Conservation (phyloP, 2,113 vertebrate genomes). For the Cochlearius cochlearius region DNA sequence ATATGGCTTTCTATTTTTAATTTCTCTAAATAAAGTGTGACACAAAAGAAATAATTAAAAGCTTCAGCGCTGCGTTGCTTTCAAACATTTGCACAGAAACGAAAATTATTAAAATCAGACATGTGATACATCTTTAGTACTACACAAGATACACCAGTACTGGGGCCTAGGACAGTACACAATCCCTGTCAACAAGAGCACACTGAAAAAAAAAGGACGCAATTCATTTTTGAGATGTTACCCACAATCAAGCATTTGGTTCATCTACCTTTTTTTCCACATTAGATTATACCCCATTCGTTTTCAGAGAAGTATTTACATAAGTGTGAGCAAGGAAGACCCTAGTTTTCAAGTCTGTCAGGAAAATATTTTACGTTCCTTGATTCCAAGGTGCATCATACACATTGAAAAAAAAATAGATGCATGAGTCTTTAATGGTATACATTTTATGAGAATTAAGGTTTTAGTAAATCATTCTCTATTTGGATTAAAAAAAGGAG, state of each 20-base stretch:
- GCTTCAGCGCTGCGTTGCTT: slow-evolving; percentile 72
- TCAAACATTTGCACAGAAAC: slow-evolving; percentile 77
- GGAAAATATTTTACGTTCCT: slow-evolving; percentile 71
- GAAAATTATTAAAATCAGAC: slow-evolving; percentile 71
- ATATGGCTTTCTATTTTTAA: slow-evolving; percentile 83
- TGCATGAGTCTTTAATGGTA: slow-evolving; percentile 13
- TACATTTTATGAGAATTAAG: neutral
- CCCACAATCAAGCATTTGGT: slow-evolving; percentile 67
- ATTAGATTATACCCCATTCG: slow-evolving; percentile 45
- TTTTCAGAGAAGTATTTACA: slow-evolving; percentile 75
- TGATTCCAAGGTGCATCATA: slow-evolving; percentile 64
- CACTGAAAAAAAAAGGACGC: slow-evolving; percentile 37
- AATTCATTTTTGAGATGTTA: slow-evolving; percentile 61
- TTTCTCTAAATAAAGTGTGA: slow-evolving; percentile 73
- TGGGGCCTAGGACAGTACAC: slow-evolving; percentile 79
- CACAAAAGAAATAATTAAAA: slow-evolving; percentile 71
- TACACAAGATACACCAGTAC: slow-evolving; percentile 82
- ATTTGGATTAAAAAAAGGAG: neutral
- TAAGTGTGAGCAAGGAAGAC: slow-evolving; percentile 70
- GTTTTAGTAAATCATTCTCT: slow-evolving; percentile 32
- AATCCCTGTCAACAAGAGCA: slow-evolving; percentile 78
- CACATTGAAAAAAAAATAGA: slow-evolving; percentile 3
- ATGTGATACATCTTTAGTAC: slow-evolving; percentile 73
- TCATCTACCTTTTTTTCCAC: slow-evolving; percentile 43
- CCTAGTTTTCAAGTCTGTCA: slow-evolving; percentile 81